A percentile compares a stretch with the other conserved stretches of the same genome.
Conservation (phyloP, 1,140 invertebrate species). For the Orchestia grillus region DNA sequence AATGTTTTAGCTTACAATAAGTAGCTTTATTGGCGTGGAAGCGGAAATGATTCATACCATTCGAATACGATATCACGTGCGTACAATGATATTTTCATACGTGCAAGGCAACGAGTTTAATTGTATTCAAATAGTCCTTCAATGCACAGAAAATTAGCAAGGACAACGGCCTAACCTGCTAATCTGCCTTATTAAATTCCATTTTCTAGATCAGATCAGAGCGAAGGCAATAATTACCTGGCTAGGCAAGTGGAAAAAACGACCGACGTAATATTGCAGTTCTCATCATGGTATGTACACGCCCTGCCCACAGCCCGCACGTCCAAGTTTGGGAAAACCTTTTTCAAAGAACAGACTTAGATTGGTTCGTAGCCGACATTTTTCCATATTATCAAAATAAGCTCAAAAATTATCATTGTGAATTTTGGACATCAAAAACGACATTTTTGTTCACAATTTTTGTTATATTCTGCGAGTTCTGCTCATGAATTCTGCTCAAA, state of each 20-base stretch:
- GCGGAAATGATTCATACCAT: neutral
- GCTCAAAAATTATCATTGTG: neutral
- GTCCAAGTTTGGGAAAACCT: neutral
- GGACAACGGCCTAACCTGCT: neutral
- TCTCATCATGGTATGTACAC: neutral
- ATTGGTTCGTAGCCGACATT: neutral
- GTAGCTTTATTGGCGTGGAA: neutral
- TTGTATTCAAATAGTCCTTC: neutral
- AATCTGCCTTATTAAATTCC: neutral
- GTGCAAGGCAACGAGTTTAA: neutral
- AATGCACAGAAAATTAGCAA: neutral
- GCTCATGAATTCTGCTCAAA: neutral
- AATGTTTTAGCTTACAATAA: neutral
- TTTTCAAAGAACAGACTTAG: neutral
- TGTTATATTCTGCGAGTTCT: neutral
- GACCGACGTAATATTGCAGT: neutral
- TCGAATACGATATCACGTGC: neutral
- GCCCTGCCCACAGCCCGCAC: too few relatives aligned
- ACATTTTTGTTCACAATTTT: neutral
- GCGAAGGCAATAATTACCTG: neutral
- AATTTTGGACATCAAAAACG: neutral
- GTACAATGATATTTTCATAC: neutral
- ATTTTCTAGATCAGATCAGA: neutral
- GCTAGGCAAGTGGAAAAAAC: neutral
- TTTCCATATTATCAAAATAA: neutral